phyloP scores from a whole-genome alignment of 2,113 vertebrate species.

The Sminthopsis crassicaudata region DNA sequence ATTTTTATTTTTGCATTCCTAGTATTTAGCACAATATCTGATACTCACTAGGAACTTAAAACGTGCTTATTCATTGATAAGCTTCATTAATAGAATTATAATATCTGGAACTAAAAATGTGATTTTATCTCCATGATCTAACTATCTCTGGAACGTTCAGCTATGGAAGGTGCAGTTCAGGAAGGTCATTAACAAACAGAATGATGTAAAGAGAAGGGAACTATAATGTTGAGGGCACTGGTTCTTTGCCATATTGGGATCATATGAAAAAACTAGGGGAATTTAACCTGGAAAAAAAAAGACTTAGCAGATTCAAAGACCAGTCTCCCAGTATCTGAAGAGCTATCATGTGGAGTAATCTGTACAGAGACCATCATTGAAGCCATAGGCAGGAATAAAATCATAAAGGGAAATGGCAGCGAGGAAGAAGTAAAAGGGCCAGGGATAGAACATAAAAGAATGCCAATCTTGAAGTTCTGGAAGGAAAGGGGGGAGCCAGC shows the following conservation, averaged over 20 bases:
- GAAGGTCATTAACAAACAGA: not conserved
- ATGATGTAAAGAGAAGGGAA: not conserved
- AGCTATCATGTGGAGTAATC: not conserved
- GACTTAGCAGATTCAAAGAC: not conserved
- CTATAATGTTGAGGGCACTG: not conserved
- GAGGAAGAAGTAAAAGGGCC: not conserved
- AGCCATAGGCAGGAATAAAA: not conserved
- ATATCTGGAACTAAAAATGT: not conserved
- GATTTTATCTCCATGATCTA: not conserved
- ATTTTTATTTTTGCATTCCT: not conserved
- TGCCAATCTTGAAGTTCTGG: not conserved
- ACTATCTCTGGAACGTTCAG: not conserved
- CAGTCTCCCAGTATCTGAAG: not conserved
- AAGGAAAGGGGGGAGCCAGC: not conserved
- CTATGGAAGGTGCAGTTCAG: not conserved
- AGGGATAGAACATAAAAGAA: not conserved
- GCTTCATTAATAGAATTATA: not conserved
- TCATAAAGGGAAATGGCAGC: not conserved
- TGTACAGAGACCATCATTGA: not conserved
- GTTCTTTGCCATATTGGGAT: not conserved
- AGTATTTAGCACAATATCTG: not conserved
- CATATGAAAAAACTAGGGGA: not conserved
- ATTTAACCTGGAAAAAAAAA: not conserved
- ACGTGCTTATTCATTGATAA: not conserved
- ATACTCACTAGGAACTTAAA: not conserved